Percentiles rank a stretch among this genome's conserved stretches.
phyloP scores from a whole-genome alignment of 2,797 vertebrate species.

The Paguma larvata region DNA sequence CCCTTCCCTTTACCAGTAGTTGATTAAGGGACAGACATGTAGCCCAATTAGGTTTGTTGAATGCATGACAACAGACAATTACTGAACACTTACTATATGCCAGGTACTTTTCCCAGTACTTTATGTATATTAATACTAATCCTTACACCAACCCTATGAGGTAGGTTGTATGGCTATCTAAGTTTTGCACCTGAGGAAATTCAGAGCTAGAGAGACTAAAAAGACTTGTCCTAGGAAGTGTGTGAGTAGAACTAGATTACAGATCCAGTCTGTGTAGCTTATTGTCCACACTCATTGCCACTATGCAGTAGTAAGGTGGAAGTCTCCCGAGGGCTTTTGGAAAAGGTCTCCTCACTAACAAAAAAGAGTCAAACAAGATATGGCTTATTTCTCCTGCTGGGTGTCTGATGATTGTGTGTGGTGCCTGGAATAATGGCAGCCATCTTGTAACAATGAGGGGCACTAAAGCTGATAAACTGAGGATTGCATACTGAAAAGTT shows the following conservation, averaged over 20 bases:
- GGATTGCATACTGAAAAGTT: not conserved
- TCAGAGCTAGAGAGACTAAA: not conserved
- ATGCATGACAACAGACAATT: not conserved
- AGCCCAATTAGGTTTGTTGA: not conserved
- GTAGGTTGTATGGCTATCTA: not conserved
- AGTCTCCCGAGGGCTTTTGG: not conserved
- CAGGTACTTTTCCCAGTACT: not conserved
- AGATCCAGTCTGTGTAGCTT: not conserved
- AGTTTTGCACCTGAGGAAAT: not conserved
- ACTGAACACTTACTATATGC: not conserved
- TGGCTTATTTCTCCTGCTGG: not conserved
- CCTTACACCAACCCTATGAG: not conserved
- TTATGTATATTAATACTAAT: not conserved
- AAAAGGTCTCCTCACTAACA: not conserved
- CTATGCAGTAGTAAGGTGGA: not conserved
- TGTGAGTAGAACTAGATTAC: not conserved
- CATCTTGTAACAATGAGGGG: not conserved
- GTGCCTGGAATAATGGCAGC: not conserved
- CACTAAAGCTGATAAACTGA: not conserved
- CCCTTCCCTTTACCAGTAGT: not conserved
- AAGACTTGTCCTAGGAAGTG: not conserved
- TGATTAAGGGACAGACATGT: not conserved
- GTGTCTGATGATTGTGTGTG: not conserved
- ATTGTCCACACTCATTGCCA: not conserved
- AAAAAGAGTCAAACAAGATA: not conserved